Conservation (phyloP, 2,113 vertebrate species). For the Phasianus colchicus region DNA sequence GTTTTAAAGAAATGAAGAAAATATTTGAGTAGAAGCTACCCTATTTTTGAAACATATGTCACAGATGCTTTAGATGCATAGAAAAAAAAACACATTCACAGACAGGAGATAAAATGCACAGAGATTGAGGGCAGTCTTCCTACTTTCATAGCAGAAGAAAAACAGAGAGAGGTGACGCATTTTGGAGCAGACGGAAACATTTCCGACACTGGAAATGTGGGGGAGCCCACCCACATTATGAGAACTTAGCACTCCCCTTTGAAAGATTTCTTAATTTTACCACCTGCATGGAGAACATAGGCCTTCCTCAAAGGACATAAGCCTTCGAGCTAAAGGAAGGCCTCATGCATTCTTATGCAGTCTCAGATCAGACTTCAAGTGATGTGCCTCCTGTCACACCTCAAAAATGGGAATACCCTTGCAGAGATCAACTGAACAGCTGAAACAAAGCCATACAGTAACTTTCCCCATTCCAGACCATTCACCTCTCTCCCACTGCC, state of each 20-base stretch:
- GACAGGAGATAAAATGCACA: background rate
- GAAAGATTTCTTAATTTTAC: background rate
- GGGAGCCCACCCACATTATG: background rate
- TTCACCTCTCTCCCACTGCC: background rate
- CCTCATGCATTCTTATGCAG: background rate
- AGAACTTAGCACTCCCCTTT: background rate
- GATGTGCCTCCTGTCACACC: rapidly evolving
- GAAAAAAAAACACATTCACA: background rate
- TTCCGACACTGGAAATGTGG: background rate
- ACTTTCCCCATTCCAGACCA: background rate
- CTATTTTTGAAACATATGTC: background rate
- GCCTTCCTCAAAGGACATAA: background rate
- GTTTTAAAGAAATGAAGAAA: background rate
- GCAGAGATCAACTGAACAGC: rapidly evolving
- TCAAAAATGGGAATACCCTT: background rate
- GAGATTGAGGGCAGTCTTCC: background rate
- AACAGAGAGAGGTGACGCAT: background rate
- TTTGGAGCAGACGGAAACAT: background rate
- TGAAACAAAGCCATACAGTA: background rate
- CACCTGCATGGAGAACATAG: background rate
- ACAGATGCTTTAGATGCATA: background rate
- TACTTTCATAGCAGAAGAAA: background rate
- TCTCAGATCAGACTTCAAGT: background rate
- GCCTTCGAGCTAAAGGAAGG: background rate
- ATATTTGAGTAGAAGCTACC: background rate